Base-by-base conservation (phyloP, 2,797 vertebrate genomes). In the Merluccius polli region DNA sequence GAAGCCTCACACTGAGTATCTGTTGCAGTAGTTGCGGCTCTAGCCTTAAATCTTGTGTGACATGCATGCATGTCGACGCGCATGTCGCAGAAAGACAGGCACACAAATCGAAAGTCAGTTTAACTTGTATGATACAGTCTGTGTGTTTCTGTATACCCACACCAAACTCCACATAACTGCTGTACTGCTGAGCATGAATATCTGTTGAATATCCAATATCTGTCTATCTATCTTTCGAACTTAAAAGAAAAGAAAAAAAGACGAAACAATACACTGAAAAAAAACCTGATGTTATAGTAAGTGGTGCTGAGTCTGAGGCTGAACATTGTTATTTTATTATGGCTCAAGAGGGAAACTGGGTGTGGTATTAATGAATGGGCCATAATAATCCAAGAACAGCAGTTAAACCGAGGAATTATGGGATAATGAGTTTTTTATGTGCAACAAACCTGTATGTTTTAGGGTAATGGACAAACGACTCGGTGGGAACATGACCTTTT, bases 351-450 rank as follows among this genome's bases (percentile, higher is more conserved):
- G 77, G 82, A 80, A 81, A 78, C 74, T 83, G 85, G 78, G 84
- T 82, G 83, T 73, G 82, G 82, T 73, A 9, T 27, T 65, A 65
- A 65, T 65, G 77, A 76, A 70, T 77, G 44, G 77, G 77, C 73
- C 29, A 0, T 63, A 41, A 29, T 27, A 38, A 65, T 65, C 59
- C 15, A 38, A 72, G 71, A 76, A 80, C 79, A 81, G 3, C 35
- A 77, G 78, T 81, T 73, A 72, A 63, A 70, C 74, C 63, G 82
- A 74, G 78, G 83, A 74, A 83, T 85, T 79, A 79, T 78, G 75
- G 79, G 78, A 84, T 84, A 81, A 86, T 76, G 71, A 33, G 77
- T 79, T 84, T 79, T 83, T 30, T 69, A 33, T 16, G 83, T 44
- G 77, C 78, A 52, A 71, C 36, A 75, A 77, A 75, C 44, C 77